Conservation (phyloP, 2,797 vertebrate species). For the Falco novaeseelandiae region DNA sequence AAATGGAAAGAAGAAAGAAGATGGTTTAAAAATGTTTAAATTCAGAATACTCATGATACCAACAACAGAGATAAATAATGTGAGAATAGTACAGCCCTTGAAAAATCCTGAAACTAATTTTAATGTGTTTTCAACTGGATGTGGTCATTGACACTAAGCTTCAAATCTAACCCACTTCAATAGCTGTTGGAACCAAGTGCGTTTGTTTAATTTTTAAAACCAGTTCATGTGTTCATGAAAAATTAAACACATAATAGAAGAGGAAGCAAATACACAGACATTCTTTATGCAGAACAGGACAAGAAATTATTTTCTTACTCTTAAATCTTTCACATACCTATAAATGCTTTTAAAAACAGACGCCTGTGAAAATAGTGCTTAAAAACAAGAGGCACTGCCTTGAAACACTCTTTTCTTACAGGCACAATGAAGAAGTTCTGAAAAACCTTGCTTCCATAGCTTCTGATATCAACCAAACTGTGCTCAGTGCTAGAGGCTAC, state of each 20-base stretch:
- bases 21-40: not conserved
- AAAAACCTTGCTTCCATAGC: not conserved
- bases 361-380: not conserved
- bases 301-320: not conserved
- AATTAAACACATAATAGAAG: not conserved
- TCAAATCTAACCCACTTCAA: not conserved
- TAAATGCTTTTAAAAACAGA: not conserved
- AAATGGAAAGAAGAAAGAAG: not conserved
- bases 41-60: not conserved
- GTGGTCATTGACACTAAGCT: not conserved
- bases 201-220: conserved; percentile 19
- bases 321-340: not conserved
- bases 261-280: not conserved
- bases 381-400: not conserved
- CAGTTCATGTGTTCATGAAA: conserved; percentile 29
- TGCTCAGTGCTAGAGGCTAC: not conserved
- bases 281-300: not conserved
- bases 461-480: not conserved
- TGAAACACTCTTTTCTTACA: not conserved
- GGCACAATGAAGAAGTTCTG: not conserved
- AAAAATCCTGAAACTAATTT: not conserved
- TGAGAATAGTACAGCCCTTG: not conserved
- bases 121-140: not conserved
- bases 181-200: not conserved
- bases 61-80: not conserved